phyloP scores from a whole-genome alignment of 2,113 vertebrate species.

The Xiphophorus hellerii region DNA sequence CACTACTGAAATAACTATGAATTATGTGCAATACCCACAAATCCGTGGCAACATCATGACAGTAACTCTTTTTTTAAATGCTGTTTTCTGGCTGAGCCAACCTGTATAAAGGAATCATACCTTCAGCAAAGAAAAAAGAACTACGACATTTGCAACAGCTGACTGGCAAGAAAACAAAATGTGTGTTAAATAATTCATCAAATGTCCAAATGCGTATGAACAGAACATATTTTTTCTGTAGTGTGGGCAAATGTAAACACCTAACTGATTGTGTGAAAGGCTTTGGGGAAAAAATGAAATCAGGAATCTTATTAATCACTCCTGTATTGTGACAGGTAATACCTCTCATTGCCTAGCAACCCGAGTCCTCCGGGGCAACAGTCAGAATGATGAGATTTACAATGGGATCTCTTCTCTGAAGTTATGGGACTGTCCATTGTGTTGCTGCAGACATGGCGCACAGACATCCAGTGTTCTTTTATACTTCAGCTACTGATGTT shows the following conservation, averaged over 20 bases:
- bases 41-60: constrained; percentile 22
- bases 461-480: constrained; percentile 11
- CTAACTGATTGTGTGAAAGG: constrained; percentile 24
- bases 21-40: constrained; percentile 36
- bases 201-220: constrained; percentile 38
- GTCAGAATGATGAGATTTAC: constrained; percentile 55
- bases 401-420: constrained; percentile 39
- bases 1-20: constrained; percentile 22
- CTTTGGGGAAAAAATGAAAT: constrained; percentile 45
- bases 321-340: constrained; percentile 55
- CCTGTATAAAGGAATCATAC: constrained; percentile 43
- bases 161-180: constrained; percentile 28
- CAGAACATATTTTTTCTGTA: constrained; percentile 15
- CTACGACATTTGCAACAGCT: constrained; percentile 5
- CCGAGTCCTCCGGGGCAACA: constrained; percentile 50
- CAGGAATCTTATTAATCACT: constrained; percentile 60
- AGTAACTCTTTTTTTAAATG: constrained; percentile 7
- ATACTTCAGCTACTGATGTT: constrained; percentile 14
- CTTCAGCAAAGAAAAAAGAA: constrained; percentile 37
- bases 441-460: constrained; percentile 37
- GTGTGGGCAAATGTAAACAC: constrained; percentile 30
- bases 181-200: constrained; percentile 49
- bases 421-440: constrained; percentile 51
- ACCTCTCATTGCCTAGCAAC: constrained; percentile 62
- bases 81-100: constrained; percentile 30